A percentile compares a stretch with the other conserved stretches of the same genome.
phyloP scores from a whole-genome alignment of 2,113 vertebrate genomes.

The Pycnonotus jocosus region DNA sequence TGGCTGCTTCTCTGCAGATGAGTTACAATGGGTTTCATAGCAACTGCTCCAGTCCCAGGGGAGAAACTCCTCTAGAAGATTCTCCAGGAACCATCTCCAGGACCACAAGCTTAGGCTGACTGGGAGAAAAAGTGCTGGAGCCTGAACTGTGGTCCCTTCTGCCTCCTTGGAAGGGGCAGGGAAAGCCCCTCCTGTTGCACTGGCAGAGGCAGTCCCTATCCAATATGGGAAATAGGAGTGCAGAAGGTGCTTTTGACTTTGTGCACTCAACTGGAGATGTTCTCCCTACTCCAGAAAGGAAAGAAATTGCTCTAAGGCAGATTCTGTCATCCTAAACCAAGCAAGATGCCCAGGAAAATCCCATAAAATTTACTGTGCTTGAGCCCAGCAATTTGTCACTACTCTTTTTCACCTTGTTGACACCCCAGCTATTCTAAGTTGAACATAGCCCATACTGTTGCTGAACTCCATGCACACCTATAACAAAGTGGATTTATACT shows the following conservation, averaged over 20 bases:
- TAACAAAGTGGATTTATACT: not conserved
- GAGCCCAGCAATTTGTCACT: not conserved
- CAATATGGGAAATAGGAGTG: fast-evolving
- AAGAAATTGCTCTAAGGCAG: not conserved
- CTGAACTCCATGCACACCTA: not conserved
- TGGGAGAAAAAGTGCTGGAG: not conserved
- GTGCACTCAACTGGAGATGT: not conserved
- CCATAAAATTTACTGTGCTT: not conserved
- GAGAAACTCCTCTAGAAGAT: not conserved
- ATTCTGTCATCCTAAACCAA: not conserved
- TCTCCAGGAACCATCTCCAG: not conserved
- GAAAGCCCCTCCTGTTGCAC: fast-evolving
- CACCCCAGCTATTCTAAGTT: not conserved
- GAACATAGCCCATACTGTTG: not conserved
- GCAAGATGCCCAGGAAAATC: not conserved
- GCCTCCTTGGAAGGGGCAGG: not conserved
- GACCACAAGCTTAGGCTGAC: not conserved
- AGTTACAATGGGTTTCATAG: not conserved
- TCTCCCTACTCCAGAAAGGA: not conserved
- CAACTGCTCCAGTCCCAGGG: not conserved
- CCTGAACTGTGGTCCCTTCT: not conserved
- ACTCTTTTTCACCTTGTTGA: not conserved
- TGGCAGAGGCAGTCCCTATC: not conserved
- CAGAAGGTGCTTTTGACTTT: not conserved
- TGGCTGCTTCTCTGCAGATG: not conserved